These are phyloP conservation scores for Tenodera sinensis DNA, from an alignment of 2,888 invertebrate genomes.

Conservation along the genomic window DNA sequence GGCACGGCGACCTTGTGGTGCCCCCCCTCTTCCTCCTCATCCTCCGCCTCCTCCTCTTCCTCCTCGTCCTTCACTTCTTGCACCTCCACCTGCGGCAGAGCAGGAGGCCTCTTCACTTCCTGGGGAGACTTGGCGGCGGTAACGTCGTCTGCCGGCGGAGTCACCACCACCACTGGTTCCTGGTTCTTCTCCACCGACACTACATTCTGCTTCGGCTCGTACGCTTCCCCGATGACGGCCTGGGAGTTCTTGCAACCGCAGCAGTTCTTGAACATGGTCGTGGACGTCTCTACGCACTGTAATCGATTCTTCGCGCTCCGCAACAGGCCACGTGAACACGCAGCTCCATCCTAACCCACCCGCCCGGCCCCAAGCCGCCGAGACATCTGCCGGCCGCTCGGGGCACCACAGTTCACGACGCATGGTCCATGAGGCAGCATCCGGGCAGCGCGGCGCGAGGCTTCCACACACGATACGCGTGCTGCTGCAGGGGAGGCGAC, in stretches of 20 bases:
- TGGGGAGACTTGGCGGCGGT: not conserved
- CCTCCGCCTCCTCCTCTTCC: not conserved
- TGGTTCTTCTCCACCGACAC: not conserved
- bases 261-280: conserved; percentile 32
- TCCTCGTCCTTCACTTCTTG: not conserved
- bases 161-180: not conserved
- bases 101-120: not conserved
- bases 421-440: conserved; percentile 12
- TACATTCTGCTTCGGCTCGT: not conserved
- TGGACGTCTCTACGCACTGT: not conserved
- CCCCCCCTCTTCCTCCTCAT: not conserved
- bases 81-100: not conserved
- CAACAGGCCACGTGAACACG: not conserved
- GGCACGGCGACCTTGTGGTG: not conserved
- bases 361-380: not conserved
- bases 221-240: conserved; percentile 12
- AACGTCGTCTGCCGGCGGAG: not conserved
- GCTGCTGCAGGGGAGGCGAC: not conserved
- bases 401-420: conserved; percentile 6
- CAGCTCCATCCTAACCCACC: not conserved
- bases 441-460: not conserved
- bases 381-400: conserved; percentile 21
- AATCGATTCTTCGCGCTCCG: not conserved
- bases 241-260: conserved; percentile 32
- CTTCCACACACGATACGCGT: not conserved